These are phyloP conservation scores for Ridgeia piscesae DNA, from an alignment of 1,140 invertebrate genomes.

Conservation along the genomic window DNA sequence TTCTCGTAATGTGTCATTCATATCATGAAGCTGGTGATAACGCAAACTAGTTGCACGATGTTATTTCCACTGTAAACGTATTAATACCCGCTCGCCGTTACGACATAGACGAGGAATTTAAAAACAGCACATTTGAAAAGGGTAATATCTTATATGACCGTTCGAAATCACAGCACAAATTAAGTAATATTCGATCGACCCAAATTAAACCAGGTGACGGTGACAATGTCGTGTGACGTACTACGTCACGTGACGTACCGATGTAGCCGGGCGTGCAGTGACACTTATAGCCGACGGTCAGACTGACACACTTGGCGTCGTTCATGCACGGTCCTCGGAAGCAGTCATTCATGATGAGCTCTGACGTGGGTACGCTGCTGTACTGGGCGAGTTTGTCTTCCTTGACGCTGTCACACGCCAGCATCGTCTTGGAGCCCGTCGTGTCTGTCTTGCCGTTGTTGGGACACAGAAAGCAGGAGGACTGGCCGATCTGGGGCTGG, in stretches of 20 bases:
- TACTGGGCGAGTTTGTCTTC: neutral
- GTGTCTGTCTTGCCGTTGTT: slow-evolving; percentile 37
- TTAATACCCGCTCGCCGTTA: no score
- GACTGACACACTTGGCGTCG: slow-evolving; percentile 34
- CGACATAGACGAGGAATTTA: no score
- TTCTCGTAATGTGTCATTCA: no score
- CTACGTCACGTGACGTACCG: slow-evolving; percentile 21
- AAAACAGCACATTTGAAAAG: no score
- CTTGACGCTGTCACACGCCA: slow-evolving; percentile 18
- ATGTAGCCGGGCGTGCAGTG: slow-evolving; percentile 70
- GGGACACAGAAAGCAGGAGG: slow-evolving; percentile 57
- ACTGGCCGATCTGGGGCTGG: slow-evolving; percentile 56
- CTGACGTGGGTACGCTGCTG: slow-evolving; percentile 2
- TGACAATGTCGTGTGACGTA: no score
- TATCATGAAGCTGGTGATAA: no score
- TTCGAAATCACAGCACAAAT: no score
- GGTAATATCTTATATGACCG: no score
- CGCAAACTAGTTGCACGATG: no score
- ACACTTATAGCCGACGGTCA: slow-evolving; percentile 61
- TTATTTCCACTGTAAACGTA: no score
- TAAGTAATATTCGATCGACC: no score
- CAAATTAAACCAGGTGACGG: no score
- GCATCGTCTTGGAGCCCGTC: slow-evolving; percentile 41
- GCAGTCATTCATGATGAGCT: slow-evolving; percentile 41
- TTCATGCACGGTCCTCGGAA: slow-evolving; percentile 40